These are phyloP conservation scores for Heliocidaris erythrogramma DNA, from an alignment of 35 echinoderm and acorn worm species.

Conservation along the genomic window DNA sequence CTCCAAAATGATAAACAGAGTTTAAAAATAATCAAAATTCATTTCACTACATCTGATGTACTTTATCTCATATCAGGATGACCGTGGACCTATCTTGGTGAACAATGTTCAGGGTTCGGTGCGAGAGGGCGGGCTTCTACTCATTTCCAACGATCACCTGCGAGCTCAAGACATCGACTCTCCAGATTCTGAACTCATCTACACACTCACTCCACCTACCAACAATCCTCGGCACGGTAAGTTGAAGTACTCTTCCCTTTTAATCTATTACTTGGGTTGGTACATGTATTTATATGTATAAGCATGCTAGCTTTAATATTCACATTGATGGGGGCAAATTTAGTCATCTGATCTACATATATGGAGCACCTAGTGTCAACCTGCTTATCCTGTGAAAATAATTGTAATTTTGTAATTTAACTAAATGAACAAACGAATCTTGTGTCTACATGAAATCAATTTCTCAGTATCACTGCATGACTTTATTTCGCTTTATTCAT, in stretches of 20 bases:
- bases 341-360: no score
- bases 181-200: constrained; percentile 70
- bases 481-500: no score
- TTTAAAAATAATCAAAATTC: no score
- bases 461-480: no score
- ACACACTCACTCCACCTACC: constrained; percentile 77
- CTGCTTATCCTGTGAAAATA: no score
- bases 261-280: neutral
- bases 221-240: constrained; percentile 88
- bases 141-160: constrained; percentile 72
- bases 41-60: no score
- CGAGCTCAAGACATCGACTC: constrained; percentile 80
- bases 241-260: constrained; percentile 11
- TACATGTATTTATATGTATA: neutral
- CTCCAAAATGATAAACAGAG: no score
- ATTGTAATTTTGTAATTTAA: no score
- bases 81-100: constrained; percentile 81
- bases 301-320: neutral
- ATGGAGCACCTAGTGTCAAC: no score
- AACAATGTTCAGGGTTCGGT: constrained; percentile 80
- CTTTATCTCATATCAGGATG: constrained; percentile 61
- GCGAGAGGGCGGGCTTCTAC: constrained; percentile 67
- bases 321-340: no score
- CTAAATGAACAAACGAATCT: no score
- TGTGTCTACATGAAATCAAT: no score